phyloP scores from a whole-genome alignment of 2,888 invertebrate species.

The Cyrtodaria siliqua region DNA sequence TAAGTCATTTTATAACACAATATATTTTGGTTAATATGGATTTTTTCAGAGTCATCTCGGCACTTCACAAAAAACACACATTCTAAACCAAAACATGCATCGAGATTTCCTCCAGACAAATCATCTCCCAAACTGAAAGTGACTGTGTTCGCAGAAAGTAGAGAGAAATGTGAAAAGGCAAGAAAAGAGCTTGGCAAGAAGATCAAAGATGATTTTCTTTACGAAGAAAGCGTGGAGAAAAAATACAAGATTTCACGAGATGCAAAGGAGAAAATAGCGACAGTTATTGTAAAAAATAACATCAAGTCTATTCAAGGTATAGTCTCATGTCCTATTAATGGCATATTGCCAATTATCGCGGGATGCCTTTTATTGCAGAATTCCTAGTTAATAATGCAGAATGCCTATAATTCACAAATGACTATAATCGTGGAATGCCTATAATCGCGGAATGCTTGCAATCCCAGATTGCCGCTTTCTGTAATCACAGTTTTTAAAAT shows the following conservation, averaged over 20 bases:
- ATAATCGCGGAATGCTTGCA: too few relatives aligned
- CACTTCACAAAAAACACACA: neutral
- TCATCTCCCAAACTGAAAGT: conserved; percentile 17
- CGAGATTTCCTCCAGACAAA: conserved; percentile 22
- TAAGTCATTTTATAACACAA: too few relatives aligned
- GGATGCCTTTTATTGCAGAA: too few relatives aligned
- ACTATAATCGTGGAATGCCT: too few relatives aligned
- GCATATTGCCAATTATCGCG: too few relatives aligned
- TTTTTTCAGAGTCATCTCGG: neutral
- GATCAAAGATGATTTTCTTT: conserved; percentile 50
- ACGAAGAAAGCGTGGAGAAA: conserved; percentile 36
- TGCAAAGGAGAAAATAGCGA: conserved; percentile 32
- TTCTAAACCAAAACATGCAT: neutral
- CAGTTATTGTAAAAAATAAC: conserved; percentile 18
- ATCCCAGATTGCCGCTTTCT: too few relatives aligned
- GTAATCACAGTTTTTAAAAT: too few relatives aligned
- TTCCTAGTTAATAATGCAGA: too few relatives aligned
- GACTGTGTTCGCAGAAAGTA: conserved; percentile 26
- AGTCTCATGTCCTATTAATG: neutral
- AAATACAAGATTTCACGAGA: conserved; percentile 13
- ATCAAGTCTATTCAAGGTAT: conserved; percentile 40
- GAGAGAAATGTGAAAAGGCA: conserved; percentile 30
- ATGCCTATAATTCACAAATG: too few relatives aligned
- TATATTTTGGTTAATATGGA: too few relatives aligned
- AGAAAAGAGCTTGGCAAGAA: conserved; percentile 42